These are phyloP conservation scores for Diarsia brunnea DNA, from an alignment of 2,888 invertebrate species.

Conservation along the genomic window DNA sequence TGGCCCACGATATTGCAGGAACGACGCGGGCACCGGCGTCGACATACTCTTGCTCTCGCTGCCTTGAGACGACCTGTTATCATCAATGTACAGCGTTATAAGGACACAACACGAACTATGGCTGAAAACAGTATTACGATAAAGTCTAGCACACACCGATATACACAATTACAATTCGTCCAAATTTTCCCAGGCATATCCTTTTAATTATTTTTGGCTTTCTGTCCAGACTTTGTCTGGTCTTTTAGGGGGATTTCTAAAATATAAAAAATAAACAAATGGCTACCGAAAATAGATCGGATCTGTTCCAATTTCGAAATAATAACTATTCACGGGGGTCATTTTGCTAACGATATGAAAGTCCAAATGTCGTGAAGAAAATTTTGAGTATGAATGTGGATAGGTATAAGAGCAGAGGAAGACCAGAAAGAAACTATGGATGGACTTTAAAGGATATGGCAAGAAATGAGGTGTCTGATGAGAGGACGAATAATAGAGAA, in stretches of 20 bases:
- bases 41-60: slow-evolving; percentile 76
- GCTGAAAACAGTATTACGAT: background rate
- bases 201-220: background rate
- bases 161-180: background rate
- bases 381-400: too few relatives aligned
- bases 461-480: too few relatives aligned
- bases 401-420: too few relatives aligned
- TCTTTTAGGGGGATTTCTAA: too few relatives aligned
- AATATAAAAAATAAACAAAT: too few relatives aligned
- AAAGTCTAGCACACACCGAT: background rate
- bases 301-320: background rate
- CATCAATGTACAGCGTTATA: slow-evolving; percentile 10
- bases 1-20: slow-evolving; percentile 88
- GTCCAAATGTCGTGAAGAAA: too few relatives aligned
- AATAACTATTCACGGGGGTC: background rate
- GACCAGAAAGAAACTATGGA: too few relatives aligned
- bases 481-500: too few relatives aligned
- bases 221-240: background rate
- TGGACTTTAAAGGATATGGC: too few relatives aligned
- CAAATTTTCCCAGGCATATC: background rate
- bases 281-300: too few relatives aligned
- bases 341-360: background rate
- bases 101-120: too few relatives aligned
- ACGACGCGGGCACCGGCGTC: slow-evolving; percentile 86
- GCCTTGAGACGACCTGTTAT: slow-evolving; percentile 62